Base-by-base conservation (phyloP, 2,113 vertebrate genomes). In the Neomonachus schauinslandi region DNA sequence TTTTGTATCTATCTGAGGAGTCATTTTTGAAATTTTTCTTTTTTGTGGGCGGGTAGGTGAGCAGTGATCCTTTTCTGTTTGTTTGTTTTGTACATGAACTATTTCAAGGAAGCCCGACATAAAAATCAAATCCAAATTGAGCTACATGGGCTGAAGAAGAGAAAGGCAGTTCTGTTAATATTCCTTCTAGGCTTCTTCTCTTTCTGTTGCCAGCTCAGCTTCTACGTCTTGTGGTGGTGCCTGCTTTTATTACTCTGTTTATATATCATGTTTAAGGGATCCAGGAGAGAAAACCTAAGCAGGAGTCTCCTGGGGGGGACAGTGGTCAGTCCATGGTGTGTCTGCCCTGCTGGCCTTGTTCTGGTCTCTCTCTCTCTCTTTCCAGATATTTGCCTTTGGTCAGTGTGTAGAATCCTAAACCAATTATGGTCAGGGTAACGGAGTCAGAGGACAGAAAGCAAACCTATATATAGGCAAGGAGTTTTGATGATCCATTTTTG, bases 11-110 rank as follows among this genome's bases (percentile, higher is more conserved):
- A 39, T 42, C 9, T 21, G 46, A 84, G 21, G 59, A 55, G 9
- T 77, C 11, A 18, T n/a, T 92, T 84, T 28, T 33, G 33, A 82
- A 69, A 72, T 53, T 79, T 57, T 26, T 26, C 28, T 53, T 57
- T 63, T 49, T 10, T 0, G 28, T 14, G 7, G 0, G 0, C 7
- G 18, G 12, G 57, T 18, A 39, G 46, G 9, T n/a, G 15, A 94
- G 21, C 15, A 6, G 7, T 10, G 7, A 80, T 55, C 7, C 4
- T 69, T 46, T 26, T 42, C 31, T 28, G 19, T 65, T 39, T 4
- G 31, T 76, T 84, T 67, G 24, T 82, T 82, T 63, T 55, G 4
- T 36, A 16, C 21, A 28, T 12, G 18, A 51, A 26, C 22, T 76
- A 46, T 33, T 90, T 71, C 53, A 82, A 65, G 46, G 67, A 61